Base-by-base conservation (phyloP, 2,888 invertebrate genomes). In the Lasioglossum calceatum region DNA sequence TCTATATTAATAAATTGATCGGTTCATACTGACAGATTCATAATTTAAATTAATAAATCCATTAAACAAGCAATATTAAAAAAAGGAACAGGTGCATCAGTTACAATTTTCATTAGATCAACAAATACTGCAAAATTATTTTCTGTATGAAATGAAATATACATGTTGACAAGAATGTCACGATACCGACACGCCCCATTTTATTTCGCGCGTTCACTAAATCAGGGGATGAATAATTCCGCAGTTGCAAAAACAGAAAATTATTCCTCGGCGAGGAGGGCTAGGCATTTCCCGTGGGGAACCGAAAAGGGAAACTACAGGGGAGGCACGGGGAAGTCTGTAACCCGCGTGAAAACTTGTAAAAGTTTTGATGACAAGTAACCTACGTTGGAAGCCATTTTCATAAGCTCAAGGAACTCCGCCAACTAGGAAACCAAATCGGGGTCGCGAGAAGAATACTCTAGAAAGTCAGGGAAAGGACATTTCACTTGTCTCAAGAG, bases 361-460 rank as follows among this genome's bases (percentile, higher is more conserved):
- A 70, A 82, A 89, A 90, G 85, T 91, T 90, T 91, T 71, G 80
- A 82, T 82, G 83, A 91, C 91, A 87, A 90, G 85, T 91, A 91
- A 90, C 91, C 82, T 73, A 71, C 84, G 87, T 87, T 81, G 71
- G 84, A 81, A 87, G 91, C 85, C 86, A 90, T 90, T 90, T 90
- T 90, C 90, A 90, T 90, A 88, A 90, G 90, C 87, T 84, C 72
- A 80, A 82, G 81, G 79, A 86, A 85, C 84, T 90, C 81, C 54
- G 81, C 39, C 86, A 84, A 78, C 82, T 81, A 85, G 84, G 81
- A 86, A 87, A 89, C 89, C 89, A 81, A 89, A 91, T 86, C 88
- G 86, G 77, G 81, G 87, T 82, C 81, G 80, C 61, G 80, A 67
- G 76, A 82, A 72, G 75, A 79, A 82, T 54, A 79, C 77, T 58